Conservation (phyloP, 2,113 vertebrate species). For the Clinocottus analis region DNA sequence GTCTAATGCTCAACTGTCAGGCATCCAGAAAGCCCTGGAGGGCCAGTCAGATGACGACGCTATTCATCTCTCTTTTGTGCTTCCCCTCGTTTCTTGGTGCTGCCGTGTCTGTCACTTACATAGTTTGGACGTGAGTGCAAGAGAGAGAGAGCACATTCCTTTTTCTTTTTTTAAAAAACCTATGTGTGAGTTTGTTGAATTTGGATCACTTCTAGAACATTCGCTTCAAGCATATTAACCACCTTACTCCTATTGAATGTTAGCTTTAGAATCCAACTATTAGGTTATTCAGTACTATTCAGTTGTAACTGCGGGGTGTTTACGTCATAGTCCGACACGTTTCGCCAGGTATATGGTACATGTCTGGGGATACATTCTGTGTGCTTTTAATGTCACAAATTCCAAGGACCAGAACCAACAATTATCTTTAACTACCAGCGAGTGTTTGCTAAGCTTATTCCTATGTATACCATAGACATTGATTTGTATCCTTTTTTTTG, state of each 20-base stretch:
- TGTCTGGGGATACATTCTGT: background rate
- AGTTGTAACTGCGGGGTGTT: background rate
- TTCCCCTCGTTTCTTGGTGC: constrained; percentile 89
- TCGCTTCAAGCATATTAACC: too few species aligned
- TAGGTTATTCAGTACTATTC: background rate
- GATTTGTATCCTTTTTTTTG: too few species aligned
- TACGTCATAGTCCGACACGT: background rate
- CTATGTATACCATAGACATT: too few species aligned
- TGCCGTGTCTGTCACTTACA: constrained; percentile 81
- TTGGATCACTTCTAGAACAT: background rate
- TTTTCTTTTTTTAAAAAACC: too few species aligned
- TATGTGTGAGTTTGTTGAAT: too few species aligned
- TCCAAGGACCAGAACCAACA: background rate
- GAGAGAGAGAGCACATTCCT: background rate
- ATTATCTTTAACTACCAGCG: background rate
- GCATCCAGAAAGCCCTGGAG: constrained; percentile 87
- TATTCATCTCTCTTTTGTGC: constrained; percentile 88
- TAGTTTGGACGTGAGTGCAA: constrained; percentile 87
- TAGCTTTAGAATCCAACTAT: too few species aligned
- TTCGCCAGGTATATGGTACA: background rate
- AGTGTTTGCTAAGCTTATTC: too few species aligned
- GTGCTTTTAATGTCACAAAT: background rate
- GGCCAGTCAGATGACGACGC: constrained; percentile 85
- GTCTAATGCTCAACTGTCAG: constrained; percentile 89
- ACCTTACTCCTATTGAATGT: too few species aligned